Evolutionary conservation across 2,888 invertebrate genomes (phyloP).

Genomic region (Psylliodes chrysocephalus): DNA sequence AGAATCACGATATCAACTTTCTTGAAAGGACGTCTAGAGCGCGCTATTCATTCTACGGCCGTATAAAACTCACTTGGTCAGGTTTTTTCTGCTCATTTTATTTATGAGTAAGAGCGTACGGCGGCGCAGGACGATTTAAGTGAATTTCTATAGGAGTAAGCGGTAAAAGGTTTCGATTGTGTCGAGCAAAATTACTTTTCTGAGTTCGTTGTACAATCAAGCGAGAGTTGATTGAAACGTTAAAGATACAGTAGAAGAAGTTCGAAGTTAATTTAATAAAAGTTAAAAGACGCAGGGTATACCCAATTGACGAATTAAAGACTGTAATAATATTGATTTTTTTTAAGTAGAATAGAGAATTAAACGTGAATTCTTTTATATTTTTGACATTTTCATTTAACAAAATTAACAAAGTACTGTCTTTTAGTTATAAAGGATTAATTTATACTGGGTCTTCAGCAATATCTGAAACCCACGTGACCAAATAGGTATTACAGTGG

Average conservation of each 20-base stretch:
- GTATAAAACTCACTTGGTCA: conserved; percentile 29
- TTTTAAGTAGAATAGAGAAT: no score
- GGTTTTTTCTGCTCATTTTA: conserved; percentile 42
- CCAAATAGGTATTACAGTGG: no score
- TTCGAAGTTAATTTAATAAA: neutral
- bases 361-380: no score
- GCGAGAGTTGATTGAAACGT: neutral
- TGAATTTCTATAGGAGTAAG: conserved; percentile 44
- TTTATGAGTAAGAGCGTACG: conserved; percentile 40
- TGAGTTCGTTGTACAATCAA: neutral
- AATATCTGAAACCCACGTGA: no score
- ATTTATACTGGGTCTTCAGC: no score
- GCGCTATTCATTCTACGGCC: conserved; percentile 29
- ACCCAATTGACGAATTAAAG: no score
- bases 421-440: no score
- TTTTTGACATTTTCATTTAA: no score
- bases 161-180: conserved; percentile 20
- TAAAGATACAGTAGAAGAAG: neutral
- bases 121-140: conserved; percentile 40
- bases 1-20: conserved; percentile 54
- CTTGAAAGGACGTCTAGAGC: conserved; percentile 44
- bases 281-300: no score
- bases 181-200: conserved; percentile 13
- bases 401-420: no score
- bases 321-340: no score